These are phyloP conservation scores for Bothrops jararaca DNA, from an alignment of 2,113 vertebrate genomes.

Conservation along the genomic window DNA sequence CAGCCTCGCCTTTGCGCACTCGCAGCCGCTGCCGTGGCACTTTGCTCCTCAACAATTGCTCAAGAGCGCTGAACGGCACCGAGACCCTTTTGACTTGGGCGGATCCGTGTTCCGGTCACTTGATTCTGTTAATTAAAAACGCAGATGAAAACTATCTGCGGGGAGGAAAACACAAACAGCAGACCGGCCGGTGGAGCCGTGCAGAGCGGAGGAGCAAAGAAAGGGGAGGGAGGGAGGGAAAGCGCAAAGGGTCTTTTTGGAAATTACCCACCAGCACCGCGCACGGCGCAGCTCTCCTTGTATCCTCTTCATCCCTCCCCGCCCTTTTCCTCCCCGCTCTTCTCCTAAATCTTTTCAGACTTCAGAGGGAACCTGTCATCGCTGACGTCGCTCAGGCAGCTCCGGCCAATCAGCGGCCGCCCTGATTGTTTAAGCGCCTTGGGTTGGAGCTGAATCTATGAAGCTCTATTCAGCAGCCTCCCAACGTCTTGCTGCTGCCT, in stretches of 20 bases:
- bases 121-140: background rate
- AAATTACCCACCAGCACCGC: constrained; percentile 59
- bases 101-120: background rate
- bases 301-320: background rate
- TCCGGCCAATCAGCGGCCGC: constrained; percentile 82
- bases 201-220: background rate
- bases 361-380: constrained; percentile 82
- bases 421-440: constrained; percentile 86
- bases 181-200: background rate
- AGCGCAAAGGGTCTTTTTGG: background rate
- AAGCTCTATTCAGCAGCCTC: constrained; percentile 87
- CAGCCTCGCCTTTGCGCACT: background rate
- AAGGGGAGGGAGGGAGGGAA: background rate
- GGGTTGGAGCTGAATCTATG: constrained; percentile 79
- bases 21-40: background rate
- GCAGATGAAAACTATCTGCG: background rate
- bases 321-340: constrained; percentile 39
- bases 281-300: constrained; percentile 74
- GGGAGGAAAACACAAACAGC: background rate
- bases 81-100: background rate
- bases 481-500: constrained; percentile 86
- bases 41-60: background rate
- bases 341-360: constrained; percentile 76
- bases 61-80: background rate
- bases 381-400: constrained; percentile 83